Evolutionary conservation across 2,113 vertebrate genomes (phyloP).

Genomic region (Leucoraja erinaceus): DNA sequence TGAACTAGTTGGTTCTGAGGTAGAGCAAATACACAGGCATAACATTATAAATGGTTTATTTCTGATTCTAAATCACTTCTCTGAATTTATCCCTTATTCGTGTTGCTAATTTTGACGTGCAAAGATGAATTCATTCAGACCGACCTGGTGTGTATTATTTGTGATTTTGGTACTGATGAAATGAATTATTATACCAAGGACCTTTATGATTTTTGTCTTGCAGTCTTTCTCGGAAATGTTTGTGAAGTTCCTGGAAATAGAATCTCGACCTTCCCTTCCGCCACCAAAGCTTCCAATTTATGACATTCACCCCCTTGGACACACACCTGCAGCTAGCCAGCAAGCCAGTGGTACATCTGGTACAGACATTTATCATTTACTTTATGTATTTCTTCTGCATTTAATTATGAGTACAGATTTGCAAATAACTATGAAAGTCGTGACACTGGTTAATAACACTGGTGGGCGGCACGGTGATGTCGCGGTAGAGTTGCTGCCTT

Average conservation of each 20-base stretch:
- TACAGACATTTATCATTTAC: slow-evolving; percentile 40
- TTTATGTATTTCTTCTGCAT: neutral
- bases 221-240: slow-evolving; percentile 98
- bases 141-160: neutral
- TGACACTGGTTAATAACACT: neutral
- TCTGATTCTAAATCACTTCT: neutral
- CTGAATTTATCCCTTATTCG: neutral
- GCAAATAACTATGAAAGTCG: neutral
- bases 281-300: slow-evolving; percentile 72
- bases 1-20: neutral
- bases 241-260: slow-evolving; percentile 89
- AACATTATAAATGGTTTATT: too few species aligned
- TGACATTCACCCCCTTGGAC: slow-evolving; percentile 71
- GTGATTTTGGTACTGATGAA: neutral
- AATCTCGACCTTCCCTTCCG: slow-evolving; percentile 76
- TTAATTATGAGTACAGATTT: neutral
- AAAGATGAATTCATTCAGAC: neutral
- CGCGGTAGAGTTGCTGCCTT: too few species aligned
- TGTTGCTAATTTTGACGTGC: neutral
- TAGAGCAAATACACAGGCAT: neutral
- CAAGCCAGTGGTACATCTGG: slow-evolving; percentile 38
- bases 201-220: slow-evolving; percentile 37
- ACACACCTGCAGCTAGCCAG: slow-evolving; percentile 49
- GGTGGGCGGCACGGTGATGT: too few species aligned
- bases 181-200: neutral